A percentile compares a stretch with the other conserved stretches of the same genome.
Evolutionary conservation across 2,113 vertebrate genomes (phyloP).

Genomic region (Pelecanoides urinatrix): DNA sequence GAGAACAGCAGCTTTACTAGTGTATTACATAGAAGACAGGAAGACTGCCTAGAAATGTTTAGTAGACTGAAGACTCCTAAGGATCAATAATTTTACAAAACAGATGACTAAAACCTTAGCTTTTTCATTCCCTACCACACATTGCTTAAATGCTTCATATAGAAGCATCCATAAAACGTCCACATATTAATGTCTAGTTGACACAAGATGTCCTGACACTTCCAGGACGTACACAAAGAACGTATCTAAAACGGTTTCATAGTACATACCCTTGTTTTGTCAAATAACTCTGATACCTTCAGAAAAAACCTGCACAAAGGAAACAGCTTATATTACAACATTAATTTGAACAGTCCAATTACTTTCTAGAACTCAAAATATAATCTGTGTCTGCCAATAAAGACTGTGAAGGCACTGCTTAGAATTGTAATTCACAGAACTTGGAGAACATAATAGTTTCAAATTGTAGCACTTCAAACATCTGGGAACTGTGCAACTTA

Average conservation of each 20-base stretch:
- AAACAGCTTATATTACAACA: slow-evolving; percentile 33
- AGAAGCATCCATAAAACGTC: neutral
- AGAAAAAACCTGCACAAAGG: slow-evolving; percentile 88
- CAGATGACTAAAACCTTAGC: neutral
- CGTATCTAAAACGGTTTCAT: neutral
- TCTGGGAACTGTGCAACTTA: neutral
- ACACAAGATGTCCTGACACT: neutral
- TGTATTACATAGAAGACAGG: neutral
- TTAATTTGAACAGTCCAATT: neutral
- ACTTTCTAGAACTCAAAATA: neutral
- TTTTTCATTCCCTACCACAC: neutral
- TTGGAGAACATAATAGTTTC: neutral
- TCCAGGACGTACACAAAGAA: neutral
- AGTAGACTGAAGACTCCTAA: neutral
- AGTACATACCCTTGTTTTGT: slow-evolving; percentile 93
- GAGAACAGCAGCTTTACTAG: neutral
- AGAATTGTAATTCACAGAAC: neutral
- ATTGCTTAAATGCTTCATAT: neutral
- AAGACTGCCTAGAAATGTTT: neutral
- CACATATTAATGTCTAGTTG: neutral
- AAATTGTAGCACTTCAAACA: neutral
- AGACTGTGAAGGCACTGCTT: neutral
- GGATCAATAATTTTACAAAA: neutral
- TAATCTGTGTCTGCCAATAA: neutral
- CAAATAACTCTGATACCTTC: slow-evolving; percentile 96